These are phyloP conservation scores for Glomeris marginata DNA, from an alignment of 2,888 invertebrate genomes.

Conservation along the genomic window DNA sequence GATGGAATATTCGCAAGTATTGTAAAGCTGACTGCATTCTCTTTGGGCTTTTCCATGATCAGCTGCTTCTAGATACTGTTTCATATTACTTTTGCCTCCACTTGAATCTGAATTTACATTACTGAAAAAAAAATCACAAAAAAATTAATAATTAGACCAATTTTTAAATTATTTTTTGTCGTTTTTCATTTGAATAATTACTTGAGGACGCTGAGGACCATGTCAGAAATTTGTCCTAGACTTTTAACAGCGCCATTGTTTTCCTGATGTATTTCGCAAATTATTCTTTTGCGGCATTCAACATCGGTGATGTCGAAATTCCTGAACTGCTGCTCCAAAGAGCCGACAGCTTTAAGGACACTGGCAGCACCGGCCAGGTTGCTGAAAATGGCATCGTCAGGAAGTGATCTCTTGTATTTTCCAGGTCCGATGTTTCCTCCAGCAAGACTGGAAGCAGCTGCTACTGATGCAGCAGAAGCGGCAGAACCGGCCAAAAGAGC, in stretches of 20 bases:
- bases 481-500: conserved; percentile 10
- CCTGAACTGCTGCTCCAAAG: conserved; percentile 9
- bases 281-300: conserved; percentile 15
- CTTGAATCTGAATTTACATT: conserved; percentile 3
- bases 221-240: conserved; percentile 10
- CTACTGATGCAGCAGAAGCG: conserved; percentile 10
- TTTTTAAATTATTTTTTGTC: neutral
- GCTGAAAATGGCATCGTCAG: conserved; percentile 1
- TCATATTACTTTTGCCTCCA: conserved; percentile 3
- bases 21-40: conserved; percentile 14
- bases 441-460: conserved; percentile 6
- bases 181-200: conserved; percentile 6
- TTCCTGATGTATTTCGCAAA: conserved; percentile 15
- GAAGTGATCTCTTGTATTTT: conserved; percentile 10
- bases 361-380: neutral
- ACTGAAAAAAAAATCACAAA: conserved; percentile 2
- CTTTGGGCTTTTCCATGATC: conserved; percentile 12
- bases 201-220: conserved; percentile 14
- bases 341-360: conserved; percentile 2
- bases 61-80: conserved; percentile 14
- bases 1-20: conserved; percentile 14
- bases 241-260: neutral
- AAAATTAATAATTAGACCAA: neutral
- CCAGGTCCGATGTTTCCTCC: conserved; percentile 1
- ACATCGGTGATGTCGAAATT: conserved; percentile 14